Base-by-base conservation (phyloP, 2,113 vertebrate genomes). In the Oncorhynchus clarkii region DNA sequence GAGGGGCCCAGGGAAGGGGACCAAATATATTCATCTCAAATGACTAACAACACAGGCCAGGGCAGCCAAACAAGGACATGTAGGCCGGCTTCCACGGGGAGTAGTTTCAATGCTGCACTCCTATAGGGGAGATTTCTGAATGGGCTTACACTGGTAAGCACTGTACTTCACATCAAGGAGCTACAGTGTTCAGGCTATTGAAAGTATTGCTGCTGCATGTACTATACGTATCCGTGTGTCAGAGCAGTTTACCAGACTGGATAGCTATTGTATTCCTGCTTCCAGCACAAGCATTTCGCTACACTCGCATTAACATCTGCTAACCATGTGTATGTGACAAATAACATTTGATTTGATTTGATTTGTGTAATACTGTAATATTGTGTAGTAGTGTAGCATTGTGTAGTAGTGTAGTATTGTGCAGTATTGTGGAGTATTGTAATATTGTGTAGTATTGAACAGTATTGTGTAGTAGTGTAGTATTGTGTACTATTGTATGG, bases 1-100 rank as follows among this genome's bases (percentile, higher is more conserved):
- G 83, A 84, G 85, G 90, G 90, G 74, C 86, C 87, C 80, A 59
- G 60, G 70, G 68, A 81, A 86, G 78, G 84, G 88, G 79, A 72
- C 77, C 71, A 39, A 83, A 88, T 80, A 87, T 73, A 86, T 89
- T 89, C 81, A 86, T 81, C 73, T 65, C 74, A 76, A 87, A 85
- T 90, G 79, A 78, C 71, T 84, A 84, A 86, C 84, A 84, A 86
- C 84, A 68, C 67, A 87, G 82, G n/a, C 18, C 59, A 62, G 80
- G 78, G 84, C 68, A 79, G 82, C 88, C 70, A 86, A 79, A 83
- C 76, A 83, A 82, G 86, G 77, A 70, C 78, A 84, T 88, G 79
- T 81, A 78, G 89, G 82, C 86, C 67, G 70, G 67, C 74, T 86
- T 67, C 34, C 71, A 88, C 71, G 77, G 72, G 73, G 82, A 77